Percentiles rank a stretch among this genome's conserved stretches.
Evolutionary conservation across 1,140 invertebrate species (phyloP).

Genomic region (Drosophila varians): DNA sequence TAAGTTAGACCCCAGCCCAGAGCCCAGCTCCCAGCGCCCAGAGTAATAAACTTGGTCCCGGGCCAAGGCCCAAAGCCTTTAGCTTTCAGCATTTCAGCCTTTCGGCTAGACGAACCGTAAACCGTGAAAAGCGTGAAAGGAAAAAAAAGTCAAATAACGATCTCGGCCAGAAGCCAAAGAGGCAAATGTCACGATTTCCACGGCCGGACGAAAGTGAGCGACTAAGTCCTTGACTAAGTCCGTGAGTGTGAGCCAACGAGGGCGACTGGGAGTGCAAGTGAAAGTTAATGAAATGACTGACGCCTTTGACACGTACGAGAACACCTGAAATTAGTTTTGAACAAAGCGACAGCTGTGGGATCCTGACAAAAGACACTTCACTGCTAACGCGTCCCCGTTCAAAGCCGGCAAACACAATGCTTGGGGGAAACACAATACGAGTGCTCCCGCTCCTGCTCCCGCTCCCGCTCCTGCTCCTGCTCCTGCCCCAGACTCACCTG

Average conservation of each 20-base stretch:
- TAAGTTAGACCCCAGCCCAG: slow-evolving; percentile 11
- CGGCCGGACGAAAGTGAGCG: slow-evolving; percentile 24
- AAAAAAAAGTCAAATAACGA: slow-evolving; percentile 22
- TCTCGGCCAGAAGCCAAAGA: slow-evolving; percentile 4
- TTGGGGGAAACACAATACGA: slow-evolving; percentile 13
- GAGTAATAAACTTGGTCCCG: slow-evolving; percentile 50
- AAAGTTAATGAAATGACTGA: slow-evolving; percentile 70
- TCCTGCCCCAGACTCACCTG: slow-evolving; percentile 51
- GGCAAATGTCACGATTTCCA: slow-evolving; percentile 54
- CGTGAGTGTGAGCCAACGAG: slow-evolving; percentile 9
- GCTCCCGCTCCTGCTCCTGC: neutral
- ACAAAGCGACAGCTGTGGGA: slow-evolving; percentile 51
- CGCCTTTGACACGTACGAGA: slow-evolving; percentile 42
- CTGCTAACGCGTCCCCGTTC: slow-evolving; percentile 8
- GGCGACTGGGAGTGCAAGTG: slow-evolving; percentile 44
- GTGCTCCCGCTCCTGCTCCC: neutral
- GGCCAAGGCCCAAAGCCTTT: slow-evolving; percentile 45
- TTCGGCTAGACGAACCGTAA: slow-evolving; percentile 19
- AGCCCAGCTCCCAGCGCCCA: too few relatives aligned
- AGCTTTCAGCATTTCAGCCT: slow-evolving; percentile 1
- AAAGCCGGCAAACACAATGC: slow-evolving; percentile 18
- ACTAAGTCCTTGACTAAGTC: slow-evolving; percentile 28
- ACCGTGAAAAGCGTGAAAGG: neutral
- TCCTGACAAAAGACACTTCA: slow-evolving; percentile 36
- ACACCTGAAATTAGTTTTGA: slow-evolving; percentile 61